A percentile compares a stretch with the other conserved stretches of the same genome.
Conservation (phyloP, 2,888 invertebrate species). For the Germaria angustata region DNA sequence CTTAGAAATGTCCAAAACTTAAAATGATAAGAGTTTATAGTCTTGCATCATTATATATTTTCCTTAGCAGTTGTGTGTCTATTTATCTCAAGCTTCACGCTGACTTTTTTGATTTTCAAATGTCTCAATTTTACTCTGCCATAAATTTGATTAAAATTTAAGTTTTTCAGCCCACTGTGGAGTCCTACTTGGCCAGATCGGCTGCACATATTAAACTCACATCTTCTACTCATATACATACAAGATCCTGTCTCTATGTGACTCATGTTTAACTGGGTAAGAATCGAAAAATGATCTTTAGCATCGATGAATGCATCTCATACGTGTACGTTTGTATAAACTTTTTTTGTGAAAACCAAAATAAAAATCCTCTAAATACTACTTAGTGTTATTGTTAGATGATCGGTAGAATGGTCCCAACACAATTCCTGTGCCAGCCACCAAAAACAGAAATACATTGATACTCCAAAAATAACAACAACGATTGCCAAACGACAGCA, state of each 20-base stretch:
- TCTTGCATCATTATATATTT: too few relatives aligned
- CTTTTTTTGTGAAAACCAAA: slow-evolving; percentile 26
- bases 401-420: background rate
- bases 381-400: slow-evolving; percentile 28
- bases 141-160: too few relatives aligned
- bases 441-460: background rate
- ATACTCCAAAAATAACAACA: background rate
- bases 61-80: too few relatives aligned
- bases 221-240: background rate
- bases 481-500: slow-evolving; percentile 2
- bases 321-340: slow-evolving; percentile 13
- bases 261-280: slow-evolving; percentile 51
- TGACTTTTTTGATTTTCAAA: too few relatives aligned
- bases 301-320: slow-evolving; percentile 60
- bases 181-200: slow-evolving; percentile 1
- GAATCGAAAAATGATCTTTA: slow-evolving; percentile 61
- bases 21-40: too few relatives aligned
- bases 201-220: background rate
- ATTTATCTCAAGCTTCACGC: too few relatives aligned
- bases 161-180: background rate
- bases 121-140: too few relatives aligned
- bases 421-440: slow-evolving; percentile 21
- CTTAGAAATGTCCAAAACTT: too few relatives aligned
- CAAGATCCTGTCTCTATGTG: slow-evolving; percentile 45
- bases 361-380: slow-evolving; percentile 63